These are phyloP conservation scores for Corapipo altera DNA, from an alignment of 2,113 vertebrate species.

Conservation along the genomic window DNA sequence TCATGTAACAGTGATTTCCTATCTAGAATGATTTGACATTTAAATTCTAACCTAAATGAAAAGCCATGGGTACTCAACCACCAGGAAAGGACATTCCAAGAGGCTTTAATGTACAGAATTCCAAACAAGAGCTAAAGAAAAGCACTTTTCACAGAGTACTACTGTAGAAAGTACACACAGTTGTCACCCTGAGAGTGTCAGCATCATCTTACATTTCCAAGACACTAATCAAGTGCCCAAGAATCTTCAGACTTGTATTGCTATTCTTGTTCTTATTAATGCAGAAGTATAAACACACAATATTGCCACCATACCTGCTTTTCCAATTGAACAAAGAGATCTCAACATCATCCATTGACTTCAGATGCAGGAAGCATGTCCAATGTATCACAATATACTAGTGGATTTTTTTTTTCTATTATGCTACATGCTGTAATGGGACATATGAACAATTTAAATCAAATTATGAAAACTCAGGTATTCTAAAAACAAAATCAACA, in stretches of 20 bases:
- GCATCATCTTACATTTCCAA: neutral
- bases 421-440: conserved; percentile 47
- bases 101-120: neutral
- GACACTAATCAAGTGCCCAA: neutral
- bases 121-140: neutral
- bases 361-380: conserved; percentile 37
- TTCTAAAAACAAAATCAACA: neutral
- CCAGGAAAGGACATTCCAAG: neutral
- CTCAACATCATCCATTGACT: conserved; percentile 47
- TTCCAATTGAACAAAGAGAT: conserved; percentile 45
- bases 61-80: neutral
- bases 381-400: conserved; percentile 37
- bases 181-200: neutral
- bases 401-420: conserved; percentile 32
- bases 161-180: neutral
- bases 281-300: neutral
- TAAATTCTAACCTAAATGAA: neutral
- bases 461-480: conserved; percentile 19
- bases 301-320: conserved; percentile 32
- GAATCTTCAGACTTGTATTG: neutral
- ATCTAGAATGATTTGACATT: neutral
- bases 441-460: conserved; percentile 48
- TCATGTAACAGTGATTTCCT: neutral
- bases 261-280: neutral
- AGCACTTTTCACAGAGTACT: neutral